phyloP scores from a whole-genome alignment of 1,140 invertebrate species.

The Caenorhabditis elegans region DNA sequence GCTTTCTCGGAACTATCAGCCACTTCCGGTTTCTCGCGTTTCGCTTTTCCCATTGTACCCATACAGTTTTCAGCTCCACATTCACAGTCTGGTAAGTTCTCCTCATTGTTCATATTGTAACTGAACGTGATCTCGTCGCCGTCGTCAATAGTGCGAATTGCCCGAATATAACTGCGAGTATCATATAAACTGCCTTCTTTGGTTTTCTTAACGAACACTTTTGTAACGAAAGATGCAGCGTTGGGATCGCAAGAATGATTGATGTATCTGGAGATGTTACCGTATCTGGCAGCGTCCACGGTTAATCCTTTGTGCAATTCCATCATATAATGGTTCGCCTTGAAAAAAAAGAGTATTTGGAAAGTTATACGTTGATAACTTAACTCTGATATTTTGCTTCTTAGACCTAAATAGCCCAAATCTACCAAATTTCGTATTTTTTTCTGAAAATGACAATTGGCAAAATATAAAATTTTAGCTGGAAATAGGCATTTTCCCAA shows the following conservation, averaged over 20 bases:
- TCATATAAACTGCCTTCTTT: neutral
- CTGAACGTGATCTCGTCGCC: neutral
- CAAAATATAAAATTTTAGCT: too few relatives aligned
- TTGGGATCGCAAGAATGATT: neutral
- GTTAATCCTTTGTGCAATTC: neutral
- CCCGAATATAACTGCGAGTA: neutral
- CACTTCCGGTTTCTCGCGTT: too few relatives aligned
- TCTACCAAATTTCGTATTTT: too few relatives aligned
- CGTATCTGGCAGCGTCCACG: neutral
- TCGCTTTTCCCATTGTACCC: neutral
- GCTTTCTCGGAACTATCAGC: too few relatives aligned
- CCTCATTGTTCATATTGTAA: neutral
- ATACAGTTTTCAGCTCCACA: neutral
- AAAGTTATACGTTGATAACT: too few relatives aligned
- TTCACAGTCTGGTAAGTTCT: neutral
- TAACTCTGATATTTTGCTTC: too few relatives aligned
- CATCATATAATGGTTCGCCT: neutral
- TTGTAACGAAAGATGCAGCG: neutral
- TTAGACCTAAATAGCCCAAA: too few relatives aligned
- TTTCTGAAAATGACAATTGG: too few relatives aligned
- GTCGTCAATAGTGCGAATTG: neutral
- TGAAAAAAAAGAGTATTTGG: too few relatives aligned
- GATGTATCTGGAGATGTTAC: neutral
- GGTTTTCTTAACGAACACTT: neutral
- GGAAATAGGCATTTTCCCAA: too few relatives aligned